Conservation (phyloP, 1,140 invertebrate genomes). For the Notospermus geniculatus region DNA sequence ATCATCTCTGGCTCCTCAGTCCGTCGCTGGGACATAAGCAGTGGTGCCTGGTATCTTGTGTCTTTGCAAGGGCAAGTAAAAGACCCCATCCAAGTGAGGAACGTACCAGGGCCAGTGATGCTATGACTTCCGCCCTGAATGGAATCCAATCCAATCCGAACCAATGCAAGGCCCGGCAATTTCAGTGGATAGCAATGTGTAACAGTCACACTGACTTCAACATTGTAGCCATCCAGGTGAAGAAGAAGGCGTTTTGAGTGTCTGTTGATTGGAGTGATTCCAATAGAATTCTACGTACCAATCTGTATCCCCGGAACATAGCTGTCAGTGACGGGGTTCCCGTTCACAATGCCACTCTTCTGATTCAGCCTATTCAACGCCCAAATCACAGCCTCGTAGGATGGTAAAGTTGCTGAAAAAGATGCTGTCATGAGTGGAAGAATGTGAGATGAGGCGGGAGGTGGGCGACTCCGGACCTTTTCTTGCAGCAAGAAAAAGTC, state of each 20-base stretch:
- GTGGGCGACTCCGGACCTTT: too few relatives aligned
- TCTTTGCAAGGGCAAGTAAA: too few relatives aligned
- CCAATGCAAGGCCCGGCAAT: too few relatives aligned
- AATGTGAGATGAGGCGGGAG: neutral
- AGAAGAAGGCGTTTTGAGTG: neutral
- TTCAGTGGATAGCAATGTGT: too few relatives aligned
- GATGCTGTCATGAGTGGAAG: conserved; percentile 3
- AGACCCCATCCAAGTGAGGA: too few relatives aligned
- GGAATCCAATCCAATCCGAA: too few relatives aligned
- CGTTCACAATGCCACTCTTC: conserved; percentile 29
- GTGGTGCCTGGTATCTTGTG: too few relatives aligned
- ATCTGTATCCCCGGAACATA: conserved; percentile 49
- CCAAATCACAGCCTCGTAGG: conserved; percentile 59
- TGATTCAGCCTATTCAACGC: conserved; percentile 57
- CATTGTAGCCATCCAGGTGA: neutral
- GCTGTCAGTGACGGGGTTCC: conserved; percentile 22
- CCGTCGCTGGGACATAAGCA: too few relatives aligned
- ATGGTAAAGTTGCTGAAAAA: conserved; percentile 47
- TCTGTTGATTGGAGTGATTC: neutral
- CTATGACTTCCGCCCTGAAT: too few relatives aligned
- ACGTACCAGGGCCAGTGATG: too few relatives aligned
- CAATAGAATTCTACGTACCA: conserved; percentile 32
- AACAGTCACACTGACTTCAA: too few relatives aligned
- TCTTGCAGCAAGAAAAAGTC: neutral
- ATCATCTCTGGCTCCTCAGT: too few relatives aligned